Base-by-base conservation (phyloP, 2,888 invertebrate genomes). In the Drosophila koepferae region DNA sequence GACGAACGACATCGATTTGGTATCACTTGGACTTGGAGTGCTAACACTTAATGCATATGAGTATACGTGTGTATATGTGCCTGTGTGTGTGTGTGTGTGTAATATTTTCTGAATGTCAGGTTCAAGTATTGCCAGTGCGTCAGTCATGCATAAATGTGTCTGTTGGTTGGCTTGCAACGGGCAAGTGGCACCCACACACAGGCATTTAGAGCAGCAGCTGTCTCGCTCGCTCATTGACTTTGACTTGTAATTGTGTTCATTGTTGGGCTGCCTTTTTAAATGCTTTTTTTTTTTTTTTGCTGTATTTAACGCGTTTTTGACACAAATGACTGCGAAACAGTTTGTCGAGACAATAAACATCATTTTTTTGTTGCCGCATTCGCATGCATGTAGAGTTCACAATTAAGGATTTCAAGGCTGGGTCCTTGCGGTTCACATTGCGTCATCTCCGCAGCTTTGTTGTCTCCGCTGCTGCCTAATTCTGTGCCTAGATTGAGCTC, bases 371-470 rank as follows among this genome's bases (percentile, higher is more conserved):
- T 58, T 28, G 18, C 12, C 12, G 36, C 53, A 49, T 12, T 16
- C 38, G 18, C 28, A 40, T 43, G n/a, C 41, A 53, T 61, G 53
- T 56, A 48, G 43, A 58, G 63, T 9, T 63, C 43, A 48, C 89
- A 89, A 89, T 90, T 88, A 88, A 90, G 89, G 89, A 84, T 58
- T 60, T 58, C 71, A 86, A 86, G 83, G 83, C 56, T 60, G 59
- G 75, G 89, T 84, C 89, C 89, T 84, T 81, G 84, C 63, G 41
- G 43, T 14, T 9, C 34, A n/a, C 56, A 82, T 69, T 69, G 63
- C 79, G 62, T 79, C 78, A 79, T 65, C 40, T 16, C 14, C 31
- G 63, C 55, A 48, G 49, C 46, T 36, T 74, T 53, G 38, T 41
- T 41, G n/a, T n/a, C 41, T 43, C 40, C 44, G 31, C 14, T 31